Evolutionary conservation across 2,888 invertebrate genomes (phyloP).

Genomic region (Hipparchia semele): DNA sequence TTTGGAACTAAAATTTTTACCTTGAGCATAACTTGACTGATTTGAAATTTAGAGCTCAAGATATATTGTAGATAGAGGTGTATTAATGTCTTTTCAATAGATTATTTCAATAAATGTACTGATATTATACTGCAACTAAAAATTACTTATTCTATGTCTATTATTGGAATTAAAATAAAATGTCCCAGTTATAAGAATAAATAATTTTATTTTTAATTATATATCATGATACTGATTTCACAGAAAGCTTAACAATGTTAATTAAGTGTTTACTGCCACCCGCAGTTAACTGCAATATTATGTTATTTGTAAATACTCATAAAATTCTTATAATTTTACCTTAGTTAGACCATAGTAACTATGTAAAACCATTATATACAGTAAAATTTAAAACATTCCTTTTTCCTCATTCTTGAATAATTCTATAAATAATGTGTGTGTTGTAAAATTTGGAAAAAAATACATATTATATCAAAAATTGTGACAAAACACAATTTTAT

Average conservation of each 20-base stretch:
- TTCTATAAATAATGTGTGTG: too few relatives aligned
- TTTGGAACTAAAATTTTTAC: background rate
- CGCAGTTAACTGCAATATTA: background rate
- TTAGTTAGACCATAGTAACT: too few relatives aligned
- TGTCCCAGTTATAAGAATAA: background rate
- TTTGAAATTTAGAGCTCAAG: slow-evolving; percentile 10
- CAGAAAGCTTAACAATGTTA: background rate
- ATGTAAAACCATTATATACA: too few relatives aligned
- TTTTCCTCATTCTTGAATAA: too few relatives aligned
- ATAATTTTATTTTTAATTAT: background rate
- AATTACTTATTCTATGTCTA: background rate
- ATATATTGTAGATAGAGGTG: background rate
- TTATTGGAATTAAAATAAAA: background rate
- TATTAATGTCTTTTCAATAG: background rate
- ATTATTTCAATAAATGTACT: background rate
- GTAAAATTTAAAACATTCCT: too few relatives aligned
- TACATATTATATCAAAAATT: too few relatives aligned
- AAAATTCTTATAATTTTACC: background rate
- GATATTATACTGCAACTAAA: background rate
- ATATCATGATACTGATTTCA: background rate
- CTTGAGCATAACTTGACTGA: slow-evolving; percentile 8
- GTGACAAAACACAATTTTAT: too few relatives aligned
- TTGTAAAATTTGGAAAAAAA: too few relatives aligned
- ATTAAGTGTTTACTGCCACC: background rate
- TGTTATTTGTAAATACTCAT: background rate